phyloP scores from a whole-genome alignment of 1,140 invertebrate species.

The Drosophila repleta region DNA sequence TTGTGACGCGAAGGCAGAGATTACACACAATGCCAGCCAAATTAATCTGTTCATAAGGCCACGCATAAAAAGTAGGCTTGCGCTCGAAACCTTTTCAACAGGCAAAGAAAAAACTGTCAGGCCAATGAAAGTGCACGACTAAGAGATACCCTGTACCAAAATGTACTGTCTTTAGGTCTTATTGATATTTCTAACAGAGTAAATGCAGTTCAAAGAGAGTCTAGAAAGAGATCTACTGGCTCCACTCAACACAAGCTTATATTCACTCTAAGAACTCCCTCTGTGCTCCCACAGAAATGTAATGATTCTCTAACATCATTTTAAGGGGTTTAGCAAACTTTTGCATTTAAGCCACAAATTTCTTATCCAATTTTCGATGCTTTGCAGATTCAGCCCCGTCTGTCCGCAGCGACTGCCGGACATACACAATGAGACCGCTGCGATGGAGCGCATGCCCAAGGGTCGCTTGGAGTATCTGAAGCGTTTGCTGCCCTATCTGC shows the following conservation, averaged over 20 bases:
- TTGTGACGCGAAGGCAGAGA: constrained; percentile 55
- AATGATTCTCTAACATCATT: background rate
- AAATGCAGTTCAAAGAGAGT: no score
- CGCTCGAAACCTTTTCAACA: constrained; percentile 57
- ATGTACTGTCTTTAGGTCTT: no score
- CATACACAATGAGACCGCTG: constrained; percentile 92
- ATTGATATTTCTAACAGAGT: no score
- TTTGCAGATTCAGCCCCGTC: constrained; percentile 90
- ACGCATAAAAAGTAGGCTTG: constrained; percentile 72
- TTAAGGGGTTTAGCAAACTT: constrained; percentile 34
- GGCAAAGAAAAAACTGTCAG: constrained; percentile 23
- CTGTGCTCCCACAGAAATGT: background rate
- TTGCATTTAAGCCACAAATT: constrained; percentile 39
- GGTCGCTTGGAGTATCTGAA: constrained; percentile 94
- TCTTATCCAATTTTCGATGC: constrained; percentile 38
- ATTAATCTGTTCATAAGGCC: constrained; percentile 79
- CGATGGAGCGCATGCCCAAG: constrained; percentile 92
- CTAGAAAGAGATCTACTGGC: no score
- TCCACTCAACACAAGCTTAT: no score
- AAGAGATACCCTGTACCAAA: background rate
- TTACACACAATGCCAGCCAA: constrained; percentile 73
- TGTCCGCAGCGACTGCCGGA: constrained; percentile 95
- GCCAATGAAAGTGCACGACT: background rate
- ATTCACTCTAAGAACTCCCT: no score
- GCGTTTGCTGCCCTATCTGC: constrained; percentile 92